Evolutionary conservation across 2,888 invertebrate genomes (phyloP), one percentile per base, ranked within the genome.

Genomic region (Peribatodes rhomboidaria): DNA sequence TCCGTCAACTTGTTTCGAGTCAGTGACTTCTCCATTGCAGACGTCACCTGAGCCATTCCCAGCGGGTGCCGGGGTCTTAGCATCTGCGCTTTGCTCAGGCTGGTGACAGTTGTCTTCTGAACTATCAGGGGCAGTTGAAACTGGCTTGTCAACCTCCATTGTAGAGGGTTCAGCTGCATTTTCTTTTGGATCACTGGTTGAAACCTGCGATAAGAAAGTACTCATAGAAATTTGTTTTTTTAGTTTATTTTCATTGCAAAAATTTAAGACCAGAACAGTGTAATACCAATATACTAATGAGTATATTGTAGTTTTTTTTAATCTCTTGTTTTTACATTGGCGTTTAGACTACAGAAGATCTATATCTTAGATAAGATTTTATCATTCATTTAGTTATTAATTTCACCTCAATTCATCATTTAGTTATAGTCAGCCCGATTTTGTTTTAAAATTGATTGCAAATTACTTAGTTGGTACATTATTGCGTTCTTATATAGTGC

Each of bases 11-110:
- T 87, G 86, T 69, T 91, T 92, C 0, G 93, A 93, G 53, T 88
- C 91, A 8, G 90, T 86, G 41, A 93, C 92, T 61, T 94, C 93
- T 52, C 93, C 92, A 67, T 93, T 94, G 73, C 90, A 91, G 3
- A 74, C 72, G 35, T 89, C 86, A 18, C 76, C 71, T 11, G 80
- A 68, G 1, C 83, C 84, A 67, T 87, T 86, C 9, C 75, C 82
- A 27, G 80, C 62, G 44, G 75, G 67, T 2, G 74, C 69, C 2
- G 60, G 33, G 22, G 75, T 67, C 58, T 86, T 87, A 11, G 82
- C 84, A 61, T 85, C 82, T 10, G 70, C 90, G 70, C 93, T 93
- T 68, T 92, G 93, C 70, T 91, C 91, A 56, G 93, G 93, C 60
- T 86, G 80, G 47, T 79, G 73, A 63, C 85, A 84, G 63, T 90